phyloP scores from a whole-genome alignment of 37 sponge, comb jelly and placozoan genomes.

The Eunapius fragilis region DNA sequence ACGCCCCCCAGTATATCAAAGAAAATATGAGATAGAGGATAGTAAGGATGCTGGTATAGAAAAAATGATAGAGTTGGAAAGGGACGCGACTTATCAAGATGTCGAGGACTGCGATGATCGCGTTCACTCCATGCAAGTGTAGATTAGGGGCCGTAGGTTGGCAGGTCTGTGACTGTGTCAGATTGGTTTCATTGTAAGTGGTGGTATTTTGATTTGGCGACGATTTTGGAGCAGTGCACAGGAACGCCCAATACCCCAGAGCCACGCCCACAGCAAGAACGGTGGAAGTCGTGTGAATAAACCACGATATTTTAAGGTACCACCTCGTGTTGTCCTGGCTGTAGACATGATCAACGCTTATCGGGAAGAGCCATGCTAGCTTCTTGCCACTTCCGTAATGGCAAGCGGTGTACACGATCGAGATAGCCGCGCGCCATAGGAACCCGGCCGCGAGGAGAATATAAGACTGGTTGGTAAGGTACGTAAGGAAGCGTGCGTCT shows the following conservation, averaged over 20 bases:
- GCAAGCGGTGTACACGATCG: conserved; percentile 17
- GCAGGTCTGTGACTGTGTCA: background rate
- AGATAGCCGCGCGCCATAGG: background rate
- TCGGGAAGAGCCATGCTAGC: background rate
- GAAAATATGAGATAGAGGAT: conserved; percentile 53
- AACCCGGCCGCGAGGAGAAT: conserved; percentile 5
- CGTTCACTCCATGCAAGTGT: conserved; percentile 64
- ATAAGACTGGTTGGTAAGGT: conserved; percentile 27
- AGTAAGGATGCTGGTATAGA: conserved; percentile 7
- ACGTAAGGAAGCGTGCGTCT: conserved; percentile 38
- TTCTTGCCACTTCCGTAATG: background rate
- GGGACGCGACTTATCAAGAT: conserved; percentile 49
- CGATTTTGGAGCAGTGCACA: background rate
- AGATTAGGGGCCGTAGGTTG: background rate
- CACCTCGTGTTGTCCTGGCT: conserved; percentile 40
- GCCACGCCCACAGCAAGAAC: conserved; percentile 4
- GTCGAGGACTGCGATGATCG: conserved; percentile 33
- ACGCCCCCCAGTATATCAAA: conserved; percentile 56
- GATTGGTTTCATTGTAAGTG: background rate
- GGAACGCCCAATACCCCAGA: conserved; percentile 2
- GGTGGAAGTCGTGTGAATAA: background rate
- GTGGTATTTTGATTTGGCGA: background rate
- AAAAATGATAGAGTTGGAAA: conserved; percentile 51
- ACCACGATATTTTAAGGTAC: conserved; percentile 19
- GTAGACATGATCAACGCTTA: background rate